phyloP scores from a whole-genome alignment of 2,888 invertebrate species.

The Seira sanloemensis region DNA sequence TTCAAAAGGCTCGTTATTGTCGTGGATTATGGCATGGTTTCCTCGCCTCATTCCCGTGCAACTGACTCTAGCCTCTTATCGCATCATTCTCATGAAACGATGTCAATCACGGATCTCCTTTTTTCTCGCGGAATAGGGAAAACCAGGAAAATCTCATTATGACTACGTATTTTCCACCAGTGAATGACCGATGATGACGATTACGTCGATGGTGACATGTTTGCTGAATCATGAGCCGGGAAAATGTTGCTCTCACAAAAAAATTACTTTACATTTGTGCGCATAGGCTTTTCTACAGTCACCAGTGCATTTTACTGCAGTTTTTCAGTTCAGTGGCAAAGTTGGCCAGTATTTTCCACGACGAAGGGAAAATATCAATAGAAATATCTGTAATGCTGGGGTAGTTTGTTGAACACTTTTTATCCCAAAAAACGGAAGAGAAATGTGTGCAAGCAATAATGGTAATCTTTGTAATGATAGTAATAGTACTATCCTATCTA shows the following conservation, averaged over 20 bases:
- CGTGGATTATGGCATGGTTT: conserved; percentile 19
- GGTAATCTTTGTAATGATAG: neutral
- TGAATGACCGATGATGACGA: conserved; percentile 37
- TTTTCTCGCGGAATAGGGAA: conserved; percentile 17
- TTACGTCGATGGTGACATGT: conserved; percentile 62
- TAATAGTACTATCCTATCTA: neutral
- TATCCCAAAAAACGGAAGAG: neutral
- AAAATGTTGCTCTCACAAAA: neutral
- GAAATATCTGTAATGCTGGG: neutral
- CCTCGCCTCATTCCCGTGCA: neutral
- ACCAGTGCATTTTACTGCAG: neutral
- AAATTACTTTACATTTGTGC: no score
- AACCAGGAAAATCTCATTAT: conserved; percentile 38
- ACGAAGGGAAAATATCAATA: conserved; percentile 29
- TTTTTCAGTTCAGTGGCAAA: neutral
- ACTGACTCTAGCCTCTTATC: conserved; percentile 35
- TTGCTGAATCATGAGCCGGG: conserved; percentile 50
- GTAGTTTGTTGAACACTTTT: neutral
- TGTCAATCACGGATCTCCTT: conserved; percentile 62
- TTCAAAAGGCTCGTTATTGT: neutral
- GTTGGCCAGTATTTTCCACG: neutral
- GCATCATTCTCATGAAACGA: conserved; percentile 47
- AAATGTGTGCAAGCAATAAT: neutral
- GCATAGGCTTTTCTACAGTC: neutral
- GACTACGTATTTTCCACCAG: neutral